Evolutionary conservation across 1,140 invertebrate genomes (phyloP).

Genomic region (Lepidurus couesii): DNA sequence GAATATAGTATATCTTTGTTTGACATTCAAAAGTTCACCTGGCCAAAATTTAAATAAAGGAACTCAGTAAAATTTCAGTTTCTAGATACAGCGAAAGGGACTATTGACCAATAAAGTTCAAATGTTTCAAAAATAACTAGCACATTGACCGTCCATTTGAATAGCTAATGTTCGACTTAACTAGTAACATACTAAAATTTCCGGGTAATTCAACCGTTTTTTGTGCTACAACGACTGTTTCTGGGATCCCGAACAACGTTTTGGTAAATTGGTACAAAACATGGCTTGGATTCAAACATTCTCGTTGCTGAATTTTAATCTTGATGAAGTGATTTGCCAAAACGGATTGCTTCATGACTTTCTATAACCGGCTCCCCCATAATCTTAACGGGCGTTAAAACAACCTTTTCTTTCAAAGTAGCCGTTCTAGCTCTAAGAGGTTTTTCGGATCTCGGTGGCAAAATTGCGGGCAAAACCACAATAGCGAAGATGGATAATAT

Average conservation of each 20-base stretch:
- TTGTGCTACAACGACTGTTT: constrained; percentile 4
- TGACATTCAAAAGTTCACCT: too few species aligned
- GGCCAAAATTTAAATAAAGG: too few species aligned
- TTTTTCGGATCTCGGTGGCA: constrained; percentile 33
- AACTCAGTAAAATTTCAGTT: too few species aligned
- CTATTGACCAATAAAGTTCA: neutral
- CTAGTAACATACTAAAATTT: neutral
- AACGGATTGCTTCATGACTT: neutral
- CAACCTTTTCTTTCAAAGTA: neutral
- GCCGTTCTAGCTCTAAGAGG: neutral
- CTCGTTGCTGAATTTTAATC: neutral
- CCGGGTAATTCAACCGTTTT: neutral
- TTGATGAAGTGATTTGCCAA: constrained; percentile 10
- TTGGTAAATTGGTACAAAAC: too few species aligned
- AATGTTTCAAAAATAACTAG: neutral
- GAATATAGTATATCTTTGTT: too few species aligned
- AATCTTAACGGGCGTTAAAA: constrained; percentile 5
- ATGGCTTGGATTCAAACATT: neutral
- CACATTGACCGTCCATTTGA: neutral
- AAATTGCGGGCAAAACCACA: constrained; percentile 47
- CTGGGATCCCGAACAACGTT: neutral
- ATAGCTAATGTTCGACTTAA: neutral
- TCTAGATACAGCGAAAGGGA: too few species aligned
- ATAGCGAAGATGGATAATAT: constrained; percentile 51
- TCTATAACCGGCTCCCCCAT: neutral